These are phyloP conservation scores for Strigamia transsilvanica DNA, from an alignment of 2,888 invertebrate species.

Conservation along the genomic window DNA sequence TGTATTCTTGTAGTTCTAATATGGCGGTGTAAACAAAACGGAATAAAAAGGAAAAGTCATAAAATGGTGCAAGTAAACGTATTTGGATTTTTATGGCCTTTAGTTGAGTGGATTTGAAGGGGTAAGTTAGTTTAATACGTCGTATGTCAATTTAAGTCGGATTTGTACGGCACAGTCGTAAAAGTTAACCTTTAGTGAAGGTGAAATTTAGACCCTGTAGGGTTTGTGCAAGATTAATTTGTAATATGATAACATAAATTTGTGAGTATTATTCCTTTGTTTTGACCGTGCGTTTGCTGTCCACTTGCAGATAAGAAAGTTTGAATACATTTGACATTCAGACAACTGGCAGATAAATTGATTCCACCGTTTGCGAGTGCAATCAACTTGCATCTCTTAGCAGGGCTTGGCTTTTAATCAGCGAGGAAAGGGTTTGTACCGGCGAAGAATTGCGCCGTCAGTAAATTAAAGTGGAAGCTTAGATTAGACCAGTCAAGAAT, in stretches of 20 bases:
- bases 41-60: background rate
- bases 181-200: constrained; percentile 12
- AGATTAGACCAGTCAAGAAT: constrained; percentile 42
- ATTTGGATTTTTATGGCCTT: constrained; percentile 3
- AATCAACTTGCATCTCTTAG: constrained; percentile 3
- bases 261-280: constrained; percentile 22
- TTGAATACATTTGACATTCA: constrained; percentile 36
- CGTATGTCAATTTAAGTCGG: constrained; percentile 9
- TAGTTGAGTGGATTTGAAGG: background rate
- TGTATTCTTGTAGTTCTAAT: too few species aligned
- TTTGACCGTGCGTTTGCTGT: constrained; percentile 21
- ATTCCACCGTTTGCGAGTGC: constrained; percentile 36
- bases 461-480: constrained; percentile 35
- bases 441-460: constrained; percentile 32
- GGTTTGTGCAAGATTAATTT: constrained; percentile 33
- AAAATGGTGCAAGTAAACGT: too few species aligned
- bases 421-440: constrained; percentile 36
- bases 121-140: background rate
- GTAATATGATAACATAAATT: constrained; percentile 36
- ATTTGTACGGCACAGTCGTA: constrained; percentile 3
- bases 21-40: background rate
- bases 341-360: constrained; percentile 32
- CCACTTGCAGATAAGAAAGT: constrained; percentile 35
- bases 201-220: background rate
- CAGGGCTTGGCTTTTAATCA: constrained; percentile 22